Evolutionary conservation across 2,797 vertebrate species (phyloP).

Genomic region (Microctenopoma steveboyesi): DNA sequence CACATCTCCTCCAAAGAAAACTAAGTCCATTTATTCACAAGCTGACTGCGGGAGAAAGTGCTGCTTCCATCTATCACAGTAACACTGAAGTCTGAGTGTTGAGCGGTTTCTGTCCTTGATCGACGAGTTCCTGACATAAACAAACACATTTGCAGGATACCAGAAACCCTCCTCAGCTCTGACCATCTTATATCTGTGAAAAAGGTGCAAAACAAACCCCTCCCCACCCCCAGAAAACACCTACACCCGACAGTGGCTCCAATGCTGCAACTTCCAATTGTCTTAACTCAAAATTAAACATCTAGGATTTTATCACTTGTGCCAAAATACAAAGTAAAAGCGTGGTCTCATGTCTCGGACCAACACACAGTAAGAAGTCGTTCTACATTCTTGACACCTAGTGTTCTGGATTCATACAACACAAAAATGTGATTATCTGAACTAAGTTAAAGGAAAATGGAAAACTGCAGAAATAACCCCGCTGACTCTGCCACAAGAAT

Average conservation of each 20-base stretch:
- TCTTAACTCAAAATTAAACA: constrained; percentile 51
- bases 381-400: constrained; percentile 94
- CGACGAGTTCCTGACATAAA: neutral
- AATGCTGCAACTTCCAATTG: constrained; percentile 35
- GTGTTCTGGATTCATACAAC: constrained; percentile 88
- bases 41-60: constrained; percentile 10
- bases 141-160: neutral
- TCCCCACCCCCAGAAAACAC: constrained; percentile 12
- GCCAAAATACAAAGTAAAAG: constrained; percentile 68
- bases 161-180: constrained; percentile 19
- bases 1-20: constrained; percentile 24
- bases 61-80: constrained; percentile 40
- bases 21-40: constrained; percentile 16
- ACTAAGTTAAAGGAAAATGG: constrained; percentile 47
- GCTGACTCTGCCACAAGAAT: constrained; percentile 48
- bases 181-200: constrained; percentile 12
- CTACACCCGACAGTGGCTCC: constrained; percentile 55
- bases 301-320: constrained; percentile 58
- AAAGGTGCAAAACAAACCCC: constrained; percentile 35
- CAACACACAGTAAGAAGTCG: constrained; percentile 86
- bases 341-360: constrained; percentile 82
- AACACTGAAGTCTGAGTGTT: constrained; percentile 30
- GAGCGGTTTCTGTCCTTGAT: constrained; percentile 13
- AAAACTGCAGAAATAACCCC: constrained; percentile 35
- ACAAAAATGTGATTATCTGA: constrained; percentile 43